phyloP scores from a whole-genome alignment of 2,888 invertebrate genomes.

The Choristoneura rosaceana region DNA sequence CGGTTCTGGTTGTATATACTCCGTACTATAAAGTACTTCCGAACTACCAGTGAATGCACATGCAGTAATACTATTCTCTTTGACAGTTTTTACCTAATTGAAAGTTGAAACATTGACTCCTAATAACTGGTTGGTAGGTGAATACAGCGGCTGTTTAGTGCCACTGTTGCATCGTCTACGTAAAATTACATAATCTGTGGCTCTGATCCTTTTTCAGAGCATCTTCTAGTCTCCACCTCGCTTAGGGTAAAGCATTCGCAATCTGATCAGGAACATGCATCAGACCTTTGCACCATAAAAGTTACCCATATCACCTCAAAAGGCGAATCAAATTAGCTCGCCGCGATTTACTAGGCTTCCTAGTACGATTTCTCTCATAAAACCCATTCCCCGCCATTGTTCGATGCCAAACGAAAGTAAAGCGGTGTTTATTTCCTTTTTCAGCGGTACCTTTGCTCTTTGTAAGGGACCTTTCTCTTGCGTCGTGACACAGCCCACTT shows the following conservation, averaged over 20 bases:
- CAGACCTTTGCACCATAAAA: slow-evolving; percentile 60
- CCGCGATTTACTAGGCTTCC: slow-evolving; percentile 69
- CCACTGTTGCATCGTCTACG: no score
- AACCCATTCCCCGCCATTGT: slow-evolving; percentile 62
- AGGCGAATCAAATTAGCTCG: slow-evolving; percentile 78
- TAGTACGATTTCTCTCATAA: slow-evolving; percentile 68
- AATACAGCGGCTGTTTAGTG: no score
- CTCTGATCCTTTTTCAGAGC: no score
- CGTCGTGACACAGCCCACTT: slow-evolving; percentile 63
- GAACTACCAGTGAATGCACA: no score
- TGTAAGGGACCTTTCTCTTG: slow-evolving; percentile 45
- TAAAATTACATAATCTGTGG: no score
- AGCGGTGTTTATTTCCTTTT: slow-evolving; percentile 72
- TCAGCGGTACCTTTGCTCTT: slow-evolving; percentile 74
- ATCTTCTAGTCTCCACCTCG: no score
- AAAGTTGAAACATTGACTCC: no score
- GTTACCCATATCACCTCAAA: slow-evolving; percentile 70
- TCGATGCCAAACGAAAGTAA: slow-evolving; percentile 61
- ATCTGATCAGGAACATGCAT: slow-evolving; percentile 49
- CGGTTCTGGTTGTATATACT: no score
- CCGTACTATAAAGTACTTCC: no score
- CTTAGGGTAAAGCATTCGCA: neutral
- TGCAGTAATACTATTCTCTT: no score
- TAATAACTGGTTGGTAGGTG: no score
- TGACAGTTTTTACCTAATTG: no score